Percentiles rank a stretch among this genome's conserved stretches.
Evolutionary conservation across 2,113 vertebrate genomes (phyloP).

Genomic region (Octodon degus): DNA sequence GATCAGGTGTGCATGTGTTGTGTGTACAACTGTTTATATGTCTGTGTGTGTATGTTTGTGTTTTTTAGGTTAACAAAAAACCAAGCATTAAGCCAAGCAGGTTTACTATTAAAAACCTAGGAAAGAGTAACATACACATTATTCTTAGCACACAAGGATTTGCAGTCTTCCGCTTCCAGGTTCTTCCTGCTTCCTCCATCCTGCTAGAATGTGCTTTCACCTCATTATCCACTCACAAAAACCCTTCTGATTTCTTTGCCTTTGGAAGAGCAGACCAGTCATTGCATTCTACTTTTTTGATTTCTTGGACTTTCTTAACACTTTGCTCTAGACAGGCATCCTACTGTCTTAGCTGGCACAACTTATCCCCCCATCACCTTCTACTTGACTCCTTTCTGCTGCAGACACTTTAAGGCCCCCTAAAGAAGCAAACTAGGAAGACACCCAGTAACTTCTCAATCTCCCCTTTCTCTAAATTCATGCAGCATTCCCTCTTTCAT

Average conservation of each 20-base stretch:
- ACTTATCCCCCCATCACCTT: not conserved
- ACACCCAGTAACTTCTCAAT: not conserved
- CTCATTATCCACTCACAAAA: not conserved
- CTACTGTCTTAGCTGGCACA: not conserved
- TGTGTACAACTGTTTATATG: not conserved
- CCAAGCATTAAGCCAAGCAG: not conserved
- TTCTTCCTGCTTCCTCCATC: not conserved
- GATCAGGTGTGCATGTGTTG: not conserved
- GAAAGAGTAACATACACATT: not conserved
- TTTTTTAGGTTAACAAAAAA: constrained; percentile 25
- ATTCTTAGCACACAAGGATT: not conserved
- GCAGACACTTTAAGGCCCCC: not conserved
- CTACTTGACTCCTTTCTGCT: not conserved
- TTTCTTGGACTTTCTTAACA: not conserved
- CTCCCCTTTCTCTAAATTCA: constrained; percentile 1
- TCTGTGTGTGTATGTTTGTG: not conserved
- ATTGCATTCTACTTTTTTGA: not conserved
- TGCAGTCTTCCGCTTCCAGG: not conserved
- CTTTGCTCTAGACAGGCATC: not conserved
- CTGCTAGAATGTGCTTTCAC: not conserved
- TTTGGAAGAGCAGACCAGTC: not conserved
- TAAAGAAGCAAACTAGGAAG: not conserved
- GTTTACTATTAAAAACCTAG: not conserved
- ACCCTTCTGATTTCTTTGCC: not conserved
- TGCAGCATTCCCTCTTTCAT: constrained; percentile 6